phyloP scores from a whole-genome alignment of 2,888 invertebrate genomes.

The Hirtodrosophila alboralis region DNA sequence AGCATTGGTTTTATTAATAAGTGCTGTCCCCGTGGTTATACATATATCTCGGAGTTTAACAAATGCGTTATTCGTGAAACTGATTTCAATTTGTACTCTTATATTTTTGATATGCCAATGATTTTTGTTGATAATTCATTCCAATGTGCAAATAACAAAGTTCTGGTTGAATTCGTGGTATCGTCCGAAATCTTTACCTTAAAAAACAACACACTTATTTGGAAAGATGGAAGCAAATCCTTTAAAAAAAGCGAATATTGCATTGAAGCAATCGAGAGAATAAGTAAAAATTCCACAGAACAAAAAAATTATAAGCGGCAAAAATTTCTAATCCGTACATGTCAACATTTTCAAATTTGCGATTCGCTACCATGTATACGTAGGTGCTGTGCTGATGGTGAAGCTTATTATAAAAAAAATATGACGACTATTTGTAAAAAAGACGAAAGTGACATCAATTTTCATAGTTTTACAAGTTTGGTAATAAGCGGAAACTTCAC shows the following conservation, averaged over 20 bases:
- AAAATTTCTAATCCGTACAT: conserved; percentile 67
- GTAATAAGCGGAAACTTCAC: conserved; percentile 74
- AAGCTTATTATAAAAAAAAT: conserved; percentile 75
- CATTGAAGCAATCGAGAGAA: conserved; percentile 73
- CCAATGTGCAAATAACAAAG: conserved; percentile 67
- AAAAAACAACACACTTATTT: conserved; percentile 51
- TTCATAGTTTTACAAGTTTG: conserved; percentile 75
- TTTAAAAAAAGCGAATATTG: conserved; percentile 73
- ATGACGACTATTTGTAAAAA: conserved; percentile 69
- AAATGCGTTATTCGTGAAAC: conserved; percentile 59
- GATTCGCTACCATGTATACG: conserved; percentile 79
- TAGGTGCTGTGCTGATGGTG: conserved; percentile 81
- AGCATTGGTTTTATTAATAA: conserved; percentile 75
- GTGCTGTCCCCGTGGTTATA: conserved; percentile 79
- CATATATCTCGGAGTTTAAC: conserved; percentile 61
- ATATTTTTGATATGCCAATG: conserved; percentile 65
- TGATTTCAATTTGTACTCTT: conserved; percentile 63
- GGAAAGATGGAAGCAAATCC: conserved; percentile 47
- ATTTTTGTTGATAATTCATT: conserved; percentile 74
- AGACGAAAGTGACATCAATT: conserved; percentile 66
- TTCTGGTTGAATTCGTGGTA: conserved; percentile 79
- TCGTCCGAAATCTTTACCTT: conserved; percentile 63
- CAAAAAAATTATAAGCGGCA: conserved; percentile 13
- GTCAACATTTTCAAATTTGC: conserved; percentile 55
- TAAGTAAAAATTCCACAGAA: neutral